Percentiles rank a stretch among this genome's conserved stretches.
Evolutionary conservation across 2,797 vertebrate species (phyloP).

Genomic region (Erithacus rubecula): DNA sequence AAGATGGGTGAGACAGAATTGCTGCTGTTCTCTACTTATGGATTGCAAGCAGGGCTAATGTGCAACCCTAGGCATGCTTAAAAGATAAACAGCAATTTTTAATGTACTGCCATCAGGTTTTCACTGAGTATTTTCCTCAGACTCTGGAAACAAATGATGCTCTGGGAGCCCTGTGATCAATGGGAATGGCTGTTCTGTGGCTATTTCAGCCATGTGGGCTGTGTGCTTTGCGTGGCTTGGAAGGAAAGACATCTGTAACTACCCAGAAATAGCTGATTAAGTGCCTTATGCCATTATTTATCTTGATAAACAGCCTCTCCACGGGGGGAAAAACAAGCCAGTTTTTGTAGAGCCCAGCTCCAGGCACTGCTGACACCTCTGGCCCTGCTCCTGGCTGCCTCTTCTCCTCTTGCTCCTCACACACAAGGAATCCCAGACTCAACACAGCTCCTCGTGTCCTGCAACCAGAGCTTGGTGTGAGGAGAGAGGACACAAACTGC

Average conservation of each 20-base stretch:
- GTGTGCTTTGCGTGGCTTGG: constrained; percentile 26
- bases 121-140: constrained; percentile 4
- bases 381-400: background rate
- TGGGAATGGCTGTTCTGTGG: background rate
- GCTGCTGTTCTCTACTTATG: background rate
- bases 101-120: constrained; percentile 9
- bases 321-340: background rate
- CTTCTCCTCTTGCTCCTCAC: background rate
- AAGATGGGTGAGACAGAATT: background rate
- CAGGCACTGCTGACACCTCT: background rate
- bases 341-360: background rate
- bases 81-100: constrained; percentile 41
- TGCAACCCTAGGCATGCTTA: background rate
- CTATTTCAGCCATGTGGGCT: background rate
- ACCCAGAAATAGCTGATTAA: constrained; percentile 35
- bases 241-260: constrained; percentile 38
- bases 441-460: background rate
- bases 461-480: background rate
- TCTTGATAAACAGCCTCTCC: constrained; percentile 36
- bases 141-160: background rate
- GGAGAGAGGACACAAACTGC: background rate
- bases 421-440: background rate
- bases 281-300: constrained; percentile 27
- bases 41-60: background rate
- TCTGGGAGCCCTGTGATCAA: background rate